Evolutionary conservation across 2,797 vertebrate genomes (phyloP), one percentile per base, ranked within the genome.

Genomic region (Glyptemys insculpta): DNA sequence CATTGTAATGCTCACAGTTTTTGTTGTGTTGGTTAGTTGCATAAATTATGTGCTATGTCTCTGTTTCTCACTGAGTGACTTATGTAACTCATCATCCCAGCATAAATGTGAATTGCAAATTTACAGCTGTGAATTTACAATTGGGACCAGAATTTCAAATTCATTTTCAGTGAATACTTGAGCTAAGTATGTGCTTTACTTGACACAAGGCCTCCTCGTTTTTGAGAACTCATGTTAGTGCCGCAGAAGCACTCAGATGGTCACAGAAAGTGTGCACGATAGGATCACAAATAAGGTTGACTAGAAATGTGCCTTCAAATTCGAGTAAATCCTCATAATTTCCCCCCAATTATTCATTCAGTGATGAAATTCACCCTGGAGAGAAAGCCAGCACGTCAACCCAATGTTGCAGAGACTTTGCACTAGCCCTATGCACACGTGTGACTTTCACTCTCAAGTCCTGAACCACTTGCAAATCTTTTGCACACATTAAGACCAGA

Each of bases 1-100:
- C 9, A 23, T 72, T 41, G 21, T 41, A 72, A 37, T 11, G n/a
- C 65, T 72, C 44, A 47, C 5, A 5, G 6, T 34, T 27, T 3
- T 16, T 21, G 8, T 37, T 34, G 82, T 31, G 19, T 2, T 10
- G 0, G 3, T 41, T 27, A 21, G 4, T 19, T 53, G 34, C 9
- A 72, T 4, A 50, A 31, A 53, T 10, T 2, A 3, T 27, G n/a
- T 9, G 59, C 72, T 18, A 37, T 5, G 11, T 87, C 37, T 12
- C 80, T 37, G 0, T 25, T 8, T 47, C 84, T 6, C 29, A 52
- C 5, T 25, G 29, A 53, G 11, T 50, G 44, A 37, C 44, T 9
- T 49, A 1, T 4, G 4, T 7, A 34, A 7, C 44, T 59, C 34
- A 3, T 19, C 41, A 37, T 12, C 18, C 31, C 25, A 86, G 72